Evolutionary conservation across 1,140 invertebrate genomes (phyloP), one percentile per base, ranked within the genome.

Genomic region (Panulirus ornatus): DNA sequence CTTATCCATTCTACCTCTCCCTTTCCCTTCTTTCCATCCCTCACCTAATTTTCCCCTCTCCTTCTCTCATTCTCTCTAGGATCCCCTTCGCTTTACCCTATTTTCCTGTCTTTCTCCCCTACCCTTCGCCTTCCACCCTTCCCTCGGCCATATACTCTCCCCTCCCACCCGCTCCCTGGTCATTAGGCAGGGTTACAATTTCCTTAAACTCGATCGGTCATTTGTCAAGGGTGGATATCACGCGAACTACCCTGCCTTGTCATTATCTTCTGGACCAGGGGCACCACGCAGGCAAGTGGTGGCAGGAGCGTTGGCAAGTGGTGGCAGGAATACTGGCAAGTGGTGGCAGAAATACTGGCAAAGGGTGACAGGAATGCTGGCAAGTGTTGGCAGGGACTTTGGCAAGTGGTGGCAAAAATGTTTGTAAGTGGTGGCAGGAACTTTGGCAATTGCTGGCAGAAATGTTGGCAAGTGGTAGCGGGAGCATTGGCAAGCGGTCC

Each of bases 201-300:
- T 66, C 58, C 58, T 66, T 66, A 66, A 66, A 66, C 58, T 27
- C 58, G 58, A 66, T 66, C 58, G 58, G 58, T 66, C 58, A 66
- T 66, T 66, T 66, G 58, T 66, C 58, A 66, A 66, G 58, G 58
- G 58, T 30, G 58, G 30, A 66, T 66, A 66, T 66, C 58, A 66
- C 58, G 58, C 58, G n/a, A 66, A 30, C 58, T 27, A 14, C 14
- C 3, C n/a, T 11, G n/a, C n/a, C 58, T 66, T 66, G 58, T 66
- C 30, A 66, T 66, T 66, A 66, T 22, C 5, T 19, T 19, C 2
- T 8, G 6, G 6, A 8, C 51, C 8, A 8, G 9, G 16, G 9
- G 2, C 19, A 8, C 51, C 2, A 2, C 51, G 9, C 51, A 2
- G 2, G 16, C 51, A 16, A 8, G 54, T 58, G 54, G 19, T 14